These are phyloP conservation scores for Pseudonaja textilis DNA, from an alignment of 2,113 vertebrate genomes.

Conservation along the genomic window DNA sequence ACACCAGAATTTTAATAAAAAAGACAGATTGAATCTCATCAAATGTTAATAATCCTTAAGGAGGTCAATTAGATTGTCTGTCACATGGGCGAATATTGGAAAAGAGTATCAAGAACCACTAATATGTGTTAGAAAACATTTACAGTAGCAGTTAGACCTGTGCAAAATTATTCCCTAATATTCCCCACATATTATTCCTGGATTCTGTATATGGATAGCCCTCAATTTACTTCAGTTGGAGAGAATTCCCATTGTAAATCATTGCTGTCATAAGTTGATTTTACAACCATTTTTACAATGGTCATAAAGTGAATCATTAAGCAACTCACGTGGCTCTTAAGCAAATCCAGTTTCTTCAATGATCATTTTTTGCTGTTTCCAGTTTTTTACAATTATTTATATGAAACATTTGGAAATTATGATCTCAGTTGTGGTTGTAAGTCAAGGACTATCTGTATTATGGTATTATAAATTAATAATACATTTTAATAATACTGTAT, in stretches of 20 bases:
- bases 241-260: background rate
- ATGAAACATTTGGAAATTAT: background rate
- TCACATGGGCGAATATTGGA: slow-evolving; percentile 45
- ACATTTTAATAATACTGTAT: too few species aligned
- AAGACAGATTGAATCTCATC: slow-evolving; percentile 60
- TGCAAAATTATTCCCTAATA: background rate
- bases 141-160: background rate
- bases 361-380: background rate
- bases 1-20: slow-evolving; percentile 63
- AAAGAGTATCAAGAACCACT: slow-evolving; percentile 46
- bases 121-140: slow-evolving; percentile 39
- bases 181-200: background rate
- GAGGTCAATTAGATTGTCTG: slow-evolving; percentile 56
- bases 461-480: too few species aligned
- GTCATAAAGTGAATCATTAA: background rate
- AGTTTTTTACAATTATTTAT: background rate
- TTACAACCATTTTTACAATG: background rate
- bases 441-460: too few species aligned
- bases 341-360: background rate
- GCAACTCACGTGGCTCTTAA: background rate
- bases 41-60: slow-evolving; percentile 65
- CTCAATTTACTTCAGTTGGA: background rate
- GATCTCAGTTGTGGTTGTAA: too few species aligned
- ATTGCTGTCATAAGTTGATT: background rate
- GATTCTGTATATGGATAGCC: background rate